A percentile compares a stretch with the other conserved stretches of the same genome.
These are phyloP conservation scores for Neodiprion lecontei DNA, from an alignment of 1,140 invertebrate species.

Conservation along the genomic window DNA sequence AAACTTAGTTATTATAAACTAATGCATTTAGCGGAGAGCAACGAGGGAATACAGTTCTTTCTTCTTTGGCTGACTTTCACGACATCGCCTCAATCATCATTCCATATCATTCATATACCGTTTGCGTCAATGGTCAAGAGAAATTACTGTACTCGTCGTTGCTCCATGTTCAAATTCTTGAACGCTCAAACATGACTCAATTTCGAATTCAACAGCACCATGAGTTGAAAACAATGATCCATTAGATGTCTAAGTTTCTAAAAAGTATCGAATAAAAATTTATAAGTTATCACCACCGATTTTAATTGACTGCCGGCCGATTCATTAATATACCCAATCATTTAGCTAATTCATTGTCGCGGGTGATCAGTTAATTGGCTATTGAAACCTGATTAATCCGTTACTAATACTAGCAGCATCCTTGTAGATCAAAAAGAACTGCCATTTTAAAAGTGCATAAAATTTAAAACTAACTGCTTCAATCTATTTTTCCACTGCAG, in stretches of 20 bases:
- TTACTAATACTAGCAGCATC: too few relatives aligned
- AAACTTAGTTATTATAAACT: conserved; percentile 32
- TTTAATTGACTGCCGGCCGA: neutral
- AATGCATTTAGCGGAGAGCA: conserved; percentile 18
- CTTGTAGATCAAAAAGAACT: too few relatives aligned
- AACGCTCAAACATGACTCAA: neutral
- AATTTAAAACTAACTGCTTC: too few relatives aligned
- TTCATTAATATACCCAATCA: too few relatives aligned
- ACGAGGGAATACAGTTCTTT: conserved; percentile 19
- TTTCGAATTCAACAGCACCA: neutral
- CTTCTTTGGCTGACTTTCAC: conserved; percentile 47
- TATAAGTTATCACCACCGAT: neutral
- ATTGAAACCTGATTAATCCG: too few relatives aligned
- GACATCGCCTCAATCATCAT: conserved; percentile 47
- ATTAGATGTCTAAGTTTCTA: neutral
- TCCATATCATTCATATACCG: conserved; percentile 51
- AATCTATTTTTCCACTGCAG: too few relatives aligned
- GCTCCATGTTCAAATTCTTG: conserved; percentile 26
- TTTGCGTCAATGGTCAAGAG: conserved; percentile 47
- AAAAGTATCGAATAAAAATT: neutral
- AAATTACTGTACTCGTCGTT: conserved; percentile 21
- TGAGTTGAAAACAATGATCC: too few relatives aligned
- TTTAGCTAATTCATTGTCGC: too few relatives aligned
- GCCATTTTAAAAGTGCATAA: too few relatives aligned
- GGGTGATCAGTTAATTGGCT: too few relatives aligned